A percentile compares a stretch with the other conserved stretches of the same genome.
phyloP scores from a whole-genome alignment of 2,113 vertebrate species.

The Crotalus helleri region DNA sequence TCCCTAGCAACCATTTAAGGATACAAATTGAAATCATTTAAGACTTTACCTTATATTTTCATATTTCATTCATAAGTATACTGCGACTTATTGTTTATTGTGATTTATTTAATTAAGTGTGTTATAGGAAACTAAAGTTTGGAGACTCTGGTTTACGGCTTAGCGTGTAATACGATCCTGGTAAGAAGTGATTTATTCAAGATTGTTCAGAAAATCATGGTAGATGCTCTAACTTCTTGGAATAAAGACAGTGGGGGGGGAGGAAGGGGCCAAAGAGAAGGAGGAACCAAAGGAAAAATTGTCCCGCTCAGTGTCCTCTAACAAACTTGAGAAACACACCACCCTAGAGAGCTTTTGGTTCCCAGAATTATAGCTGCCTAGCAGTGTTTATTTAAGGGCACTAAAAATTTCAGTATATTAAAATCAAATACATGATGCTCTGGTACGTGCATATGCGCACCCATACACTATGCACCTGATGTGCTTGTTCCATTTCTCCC shows the following conservation, averaged over 20 bases:
- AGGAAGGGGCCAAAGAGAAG: background rate
- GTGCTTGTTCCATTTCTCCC: background rate
- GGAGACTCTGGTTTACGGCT: background rate
- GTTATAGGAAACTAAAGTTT: background rate
- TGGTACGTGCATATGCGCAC: background rate
- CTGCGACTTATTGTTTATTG: background rate
- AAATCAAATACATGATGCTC: background rate
- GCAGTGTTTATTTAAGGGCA: background rate
- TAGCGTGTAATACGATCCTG: background rate
- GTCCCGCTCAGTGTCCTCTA: background rate
- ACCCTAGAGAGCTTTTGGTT: background rate
- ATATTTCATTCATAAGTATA: background rate
- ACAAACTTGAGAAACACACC: background rate
- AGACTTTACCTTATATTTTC: background rate
- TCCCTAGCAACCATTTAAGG: conserved; percentile 1
- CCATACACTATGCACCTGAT: background rate
- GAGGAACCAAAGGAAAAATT: background rate
- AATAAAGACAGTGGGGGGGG: background rate
- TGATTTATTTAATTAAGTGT: background rate
- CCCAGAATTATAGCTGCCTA: background rate
- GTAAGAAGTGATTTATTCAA: background rate
- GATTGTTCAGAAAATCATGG: background rate
- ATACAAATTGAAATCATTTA: background rate
- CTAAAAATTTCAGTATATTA: background rate
- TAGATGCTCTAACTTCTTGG: background rate